Conservation (phyloP, 1,140 invertebrate species). For the Lordiphosa mommai region DNA sequence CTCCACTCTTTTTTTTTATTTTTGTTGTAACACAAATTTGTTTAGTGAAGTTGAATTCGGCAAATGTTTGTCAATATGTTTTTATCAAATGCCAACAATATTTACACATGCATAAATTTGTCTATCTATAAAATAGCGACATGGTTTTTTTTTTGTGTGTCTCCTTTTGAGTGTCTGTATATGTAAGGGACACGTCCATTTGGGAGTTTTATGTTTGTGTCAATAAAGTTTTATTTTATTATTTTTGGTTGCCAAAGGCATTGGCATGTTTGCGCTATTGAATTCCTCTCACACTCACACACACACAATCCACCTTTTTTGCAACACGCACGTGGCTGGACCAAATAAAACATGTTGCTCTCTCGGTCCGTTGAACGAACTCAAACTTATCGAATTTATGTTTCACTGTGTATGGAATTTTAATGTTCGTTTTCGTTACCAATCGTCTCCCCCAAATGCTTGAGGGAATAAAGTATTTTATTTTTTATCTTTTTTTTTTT, state of each 20-base stretch:
- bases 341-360: slow-evolving; percentile 71
- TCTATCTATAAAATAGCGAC: slow-evolving; percentile 17
- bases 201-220: slow-evolving; percentile 69
- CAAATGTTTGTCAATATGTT: slow-evolving; percentile 74
- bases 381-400: slow-evolving; percentile 74
- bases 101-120: slow-evolving; percentile 74
- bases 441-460: slow-evolving; percentile 33
- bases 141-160: not conserved
- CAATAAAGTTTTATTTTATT: slow-evolving; percentile 77
- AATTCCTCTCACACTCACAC: slow-evolving; percentile 43
- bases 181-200: slow-evolving; percentile 39
- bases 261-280: slow-evolving; percentile 63
- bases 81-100: slow-evolving; percentile 72
- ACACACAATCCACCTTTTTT: slow-evolving; percentile 13
- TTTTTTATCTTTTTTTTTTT: not conserved
- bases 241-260: slow-evolving; percentile 46
- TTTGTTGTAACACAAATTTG: slow-evolving; percentile 39
- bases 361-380: slow-evolving; percentile 45
- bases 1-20: not conserved
- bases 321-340: slow-evolving; percentile 50
- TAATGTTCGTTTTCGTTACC: slow-evolving; percentile 47
- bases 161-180: not conserved
- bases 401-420: slow-evolving; percentile 72
- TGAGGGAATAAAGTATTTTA: slow-evolving; percentile 32
- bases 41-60: slow-evolving; percentile 57